A percentile compares a stretch with the other conserved stretches of the same genome.
phyloP scores from a whole-genome alignment of 2,113 vertebrate genomes.

The Nymphicus hollandicus region DNA sequence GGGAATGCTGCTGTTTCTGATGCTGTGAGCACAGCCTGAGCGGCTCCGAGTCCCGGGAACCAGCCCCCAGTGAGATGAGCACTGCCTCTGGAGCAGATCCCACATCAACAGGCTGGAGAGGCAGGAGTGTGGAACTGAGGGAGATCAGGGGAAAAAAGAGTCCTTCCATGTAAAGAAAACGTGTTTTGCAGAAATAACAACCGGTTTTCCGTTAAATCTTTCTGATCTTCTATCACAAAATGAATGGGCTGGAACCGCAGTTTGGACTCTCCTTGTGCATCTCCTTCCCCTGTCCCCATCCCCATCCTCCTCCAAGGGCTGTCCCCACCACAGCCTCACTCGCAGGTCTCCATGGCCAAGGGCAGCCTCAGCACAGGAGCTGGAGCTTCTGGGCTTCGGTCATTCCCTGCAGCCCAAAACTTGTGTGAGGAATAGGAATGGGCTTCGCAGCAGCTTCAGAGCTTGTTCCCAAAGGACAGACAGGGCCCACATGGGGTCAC shows the following conservation, averaged over 20 bases:
- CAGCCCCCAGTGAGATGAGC: neutral
- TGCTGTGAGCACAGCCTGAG: neutral
- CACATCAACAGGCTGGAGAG: neutral
- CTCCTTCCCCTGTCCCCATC: neutral
- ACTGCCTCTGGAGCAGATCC: neutral
- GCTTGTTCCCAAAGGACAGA: neutral
- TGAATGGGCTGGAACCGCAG: neutral
- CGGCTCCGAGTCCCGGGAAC: rapidly evolving
- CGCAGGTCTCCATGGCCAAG: rapidly evolving
- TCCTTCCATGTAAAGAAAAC: neutral
- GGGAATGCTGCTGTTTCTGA: neutral
- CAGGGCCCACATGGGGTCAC: neutral
- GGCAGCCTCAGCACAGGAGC: neutral
- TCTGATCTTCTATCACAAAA: neutral
- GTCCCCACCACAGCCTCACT: neutral
- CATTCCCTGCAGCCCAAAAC: neutral
- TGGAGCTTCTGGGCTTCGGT: neutral
- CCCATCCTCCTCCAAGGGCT: neutral
- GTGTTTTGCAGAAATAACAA: neutral
- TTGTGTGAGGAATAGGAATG: neutral
- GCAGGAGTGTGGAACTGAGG: neutral
- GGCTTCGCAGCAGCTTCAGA: neutral
- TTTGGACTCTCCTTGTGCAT: neutral
- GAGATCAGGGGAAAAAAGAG: neutral
- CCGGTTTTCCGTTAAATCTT: neutral